Evolutionary conservation across 1,140 invertebrate genomes (phyloP).

Genomic region (Magallana angulata): DNA sequence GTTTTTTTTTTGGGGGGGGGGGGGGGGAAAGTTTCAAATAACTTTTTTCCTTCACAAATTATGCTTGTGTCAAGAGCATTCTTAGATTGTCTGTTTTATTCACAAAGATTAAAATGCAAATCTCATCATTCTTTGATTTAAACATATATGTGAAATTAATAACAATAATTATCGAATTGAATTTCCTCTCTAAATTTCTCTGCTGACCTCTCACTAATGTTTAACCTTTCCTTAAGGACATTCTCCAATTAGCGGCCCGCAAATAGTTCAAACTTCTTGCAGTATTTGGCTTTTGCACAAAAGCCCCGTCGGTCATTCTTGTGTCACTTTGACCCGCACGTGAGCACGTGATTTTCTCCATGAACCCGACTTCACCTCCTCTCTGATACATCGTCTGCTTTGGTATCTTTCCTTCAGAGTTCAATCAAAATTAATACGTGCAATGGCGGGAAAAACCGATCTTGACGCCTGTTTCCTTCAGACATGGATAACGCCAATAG

Average conservation of each 20-base stretch:
- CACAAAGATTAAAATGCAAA: too few species aligned
- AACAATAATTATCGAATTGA: slow-evolving; percentile 20
- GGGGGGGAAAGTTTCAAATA: too few species aligned
- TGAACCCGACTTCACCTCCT: slow-evolving; percentile 25
- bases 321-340: slow-evolving; percentile 22
- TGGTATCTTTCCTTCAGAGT: slow-evolving; percentile 3
- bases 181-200: slow-evolving; percentile 17
- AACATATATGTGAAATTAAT: slow-evolving; percentile 7
- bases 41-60: too few species aligned
- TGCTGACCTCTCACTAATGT: background rate
- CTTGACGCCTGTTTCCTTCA: background rate
- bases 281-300: slow-evolving; percentile 28
- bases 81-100: too few species aligned
- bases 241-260: background rate
- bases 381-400: slow-evolving; percentile 15
- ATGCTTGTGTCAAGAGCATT: too few species aligned
- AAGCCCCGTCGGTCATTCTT: slow-evolving; percentile 10
- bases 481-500: background rate
- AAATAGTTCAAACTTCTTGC: slow-evolving; percentile 3
- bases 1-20: too few species aligned
- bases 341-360: slow-evolving; percentile 28
- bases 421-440: slow-evolving; percentile 28
- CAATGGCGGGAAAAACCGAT: slow-evolving; percentile 1
- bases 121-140: too few species aligned
- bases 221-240: slow-evolving; percentile 7